Conservation (phyloP, 64 coral and sea anemone genomes). For the Trachythela sp. region DNA sequence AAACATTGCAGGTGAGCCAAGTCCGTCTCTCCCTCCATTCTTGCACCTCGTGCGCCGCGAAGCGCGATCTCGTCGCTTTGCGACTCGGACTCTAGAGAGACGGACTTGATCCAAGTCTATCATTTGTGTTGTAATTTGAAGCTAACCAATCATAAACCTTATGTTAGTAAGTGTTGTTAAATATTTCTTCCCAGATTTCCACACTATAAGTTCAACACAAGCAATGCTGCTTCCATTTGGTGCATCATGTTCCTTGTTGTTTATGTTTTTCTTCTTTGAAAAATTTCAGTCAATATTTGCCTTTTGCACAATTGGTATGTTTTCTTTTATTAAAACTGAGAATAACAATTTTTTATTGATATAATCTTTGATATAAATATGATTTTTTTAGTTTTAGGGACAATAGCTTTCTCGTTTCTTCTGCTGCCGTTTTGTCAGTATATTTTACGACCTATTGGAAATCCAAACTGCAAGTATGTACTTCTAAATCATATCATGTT, state of each 20-base stretch:
- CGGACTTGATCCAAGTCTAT: no score
- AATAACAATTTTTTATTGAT: neutral
- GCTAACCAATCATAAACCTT: no score
- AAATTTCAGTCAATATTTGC: slow-evolving; percentile 99
- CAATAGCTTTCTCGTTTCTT: slow-evolving; percentile 91
- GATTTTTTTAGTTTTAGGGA: slow-evolving; percentile 70
- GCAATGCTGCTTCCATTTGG: slow-evolving; percentile 90
- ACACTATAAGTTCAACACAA: slow-evolving; percentile 92
- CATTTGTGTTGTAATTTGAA: no score
- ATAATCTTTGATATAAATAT: neutral
- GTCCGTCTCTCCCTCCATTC: no score
- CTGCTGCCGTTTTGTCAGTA: slow-evolving; percentile 83
- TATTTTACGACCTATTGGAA: slow-evolving; percentile 59
- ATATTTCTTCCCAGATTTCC: slow-evolving; percentile 86
- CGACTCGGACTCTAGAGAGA: no score
- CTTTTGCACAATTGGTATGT: slow-evolving; percentile 86
- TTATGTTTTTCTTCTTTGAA: slow-evolving; percentile 99
- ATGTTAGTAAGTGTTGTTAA: no score
- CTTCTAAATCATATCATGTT: neutral
- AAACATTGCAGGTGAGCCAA: no score
- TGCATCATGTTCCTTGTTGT: slow-evolving; percentile 81
- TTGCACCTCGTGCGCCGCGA: no score
- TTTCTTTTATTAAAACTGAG: neutral
- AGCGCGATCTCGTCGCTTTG: no score
- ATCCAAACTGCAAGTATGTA: slow-evolving; percentile 71